These are phyloP conservation scores for Leptura quadrifasciata DNA, from an alignment of 2,888 invertebrate species.

Conservation along the genomic window DNA sequence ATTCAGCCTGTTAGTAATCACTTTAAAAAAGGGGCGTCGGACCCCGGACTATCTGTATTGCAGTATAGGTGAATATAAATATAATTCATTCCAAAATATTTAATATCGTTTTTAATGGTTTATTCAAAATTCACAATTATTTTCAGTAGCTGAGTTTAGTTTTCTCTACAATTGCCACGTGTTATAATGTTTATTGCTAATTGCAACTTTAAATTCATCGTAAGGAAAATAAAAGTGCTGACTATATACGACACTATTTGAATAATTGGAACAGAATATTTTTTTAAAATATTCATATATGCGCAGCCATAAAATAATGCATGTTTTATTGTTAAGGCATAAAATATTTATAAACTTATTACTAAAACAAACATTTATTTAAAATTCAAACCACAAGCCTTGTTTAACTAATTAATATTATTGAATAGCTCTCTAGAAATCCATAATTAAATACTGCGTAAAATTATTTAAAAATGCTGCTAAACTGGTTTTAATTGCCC, in stretches of 20 bases:
- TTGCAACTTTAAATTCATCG: not conserved
- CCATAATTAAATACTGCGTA: slow-evolving; percentile 49
- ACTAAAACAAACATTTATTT: slow-evolving; percentile 63
- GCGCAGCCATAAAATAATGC: slow-evolving; percentile 31
- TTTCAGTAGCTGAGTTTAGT: too few relatives aligned
- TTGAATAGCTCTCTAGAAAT: slow-evolving; percentile 52
- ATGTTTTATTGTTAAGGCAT: slow-evolving; percentile 48
- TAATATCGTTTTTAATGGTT: too few relatives aligned
- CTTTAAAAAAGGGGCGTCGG: too few relatives aligned
- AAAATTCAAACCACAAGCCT: slow-evolving; percentile 47
- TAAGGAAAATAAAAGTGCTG: slow-evolving; percentile 18
- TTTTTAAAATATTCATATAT: slow-evolving; percentile 28
- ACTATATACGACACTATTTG: not conserved
- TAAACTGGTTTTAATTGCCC: slow-evolving; percentile 48
- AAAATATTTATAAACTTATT: slow-evolving; percentile 65
- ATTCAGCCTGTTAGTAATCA: too few relatives aligned
- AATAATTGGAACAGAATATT: slow-evolving; percentile 2
- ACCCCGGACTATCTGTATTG: too few relatives aligned
- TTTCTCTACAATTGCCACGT: not conserved
- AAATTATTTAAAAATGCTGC: slow-evolving; percentile 51
- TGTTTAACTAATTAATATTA: slow-evolving; percentile 54
- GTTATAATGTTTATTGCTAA: not conserved
- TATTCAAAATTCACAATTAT: too few relatives aligned
- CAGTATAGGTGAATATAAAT: too few relatives aligned
- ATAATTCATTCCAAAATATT: too few relatives aligned